Evolutionary conservation across 2,888 invertebrate species (phyloP).

Genomic region (Amphipyra tragopoginis): DNA sequence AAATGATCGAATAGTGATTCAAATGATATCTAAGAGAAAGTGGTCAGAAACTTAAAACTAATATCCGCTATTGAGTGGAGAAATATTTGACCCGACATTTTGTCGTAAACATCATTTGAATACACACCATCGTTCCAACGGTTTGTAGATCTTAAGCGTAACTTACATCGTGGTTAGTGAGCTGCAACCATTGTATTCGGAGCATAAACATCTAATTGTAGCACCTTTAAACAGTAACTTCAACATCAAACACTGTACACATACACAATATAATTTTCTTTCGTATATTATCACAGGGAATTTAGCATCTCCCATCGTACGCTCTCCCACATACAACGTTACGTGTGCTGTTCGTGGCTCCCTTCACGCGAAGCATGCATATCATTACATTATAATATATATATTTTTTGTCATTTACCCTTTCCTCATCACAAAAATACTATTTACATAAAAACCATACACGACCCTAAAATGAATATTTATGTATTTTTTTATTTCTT

Average conservation of each 20-base stretch:
- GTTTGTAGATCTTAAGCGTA: constrained; percentile 12
- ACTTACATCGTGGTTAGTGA: constrained; percentile 44
- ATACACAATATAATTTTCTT: constrained; percentile 56
- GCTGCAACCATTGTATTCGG: constrained; percentile 57
- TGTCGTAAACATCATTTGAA: constrained; percentile 1
- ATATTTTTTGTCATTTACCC: constrained; percentile 85
- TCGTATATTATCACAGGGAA: constrained; percentile 58
- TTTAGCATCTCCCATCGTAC: constrained; percentile 48
- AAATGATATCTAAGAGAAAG: not conserved
- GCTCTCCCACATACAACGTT: constrained; percentile 50
- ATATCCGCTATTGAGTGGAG: constrained; percentile 14
- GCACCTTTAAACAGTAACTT: constrained; percentile 56
- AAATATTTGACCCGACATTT: not conserved
- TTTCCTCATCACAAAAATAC: constrained; percentile 83
- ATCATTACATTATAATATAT: constrained; percentile 64
- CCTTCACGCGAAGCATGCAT: constrained; percentile 57
- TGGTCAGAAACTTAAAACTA: constrained; percentile 11
- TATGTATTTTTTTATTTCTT: constrained; percentile 79
- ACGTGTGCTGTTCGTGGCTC: constrained; percentile 54
- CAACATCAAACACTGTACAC: constrained; percentile 50
- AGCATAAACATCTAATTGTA: constrained; percentile 57
- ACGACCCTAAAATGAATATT: constrained; percentile 81
- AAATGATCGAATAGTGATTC: not conserved
- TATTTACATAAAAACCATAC: constrained; percentile 84
- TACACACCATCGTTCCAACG: not conserved